These are phyloP conservation scores for Melanostoma scalare DNA, from an alignment of 2,888 invertebrate species.

Conservation along the genomic window DNA sequence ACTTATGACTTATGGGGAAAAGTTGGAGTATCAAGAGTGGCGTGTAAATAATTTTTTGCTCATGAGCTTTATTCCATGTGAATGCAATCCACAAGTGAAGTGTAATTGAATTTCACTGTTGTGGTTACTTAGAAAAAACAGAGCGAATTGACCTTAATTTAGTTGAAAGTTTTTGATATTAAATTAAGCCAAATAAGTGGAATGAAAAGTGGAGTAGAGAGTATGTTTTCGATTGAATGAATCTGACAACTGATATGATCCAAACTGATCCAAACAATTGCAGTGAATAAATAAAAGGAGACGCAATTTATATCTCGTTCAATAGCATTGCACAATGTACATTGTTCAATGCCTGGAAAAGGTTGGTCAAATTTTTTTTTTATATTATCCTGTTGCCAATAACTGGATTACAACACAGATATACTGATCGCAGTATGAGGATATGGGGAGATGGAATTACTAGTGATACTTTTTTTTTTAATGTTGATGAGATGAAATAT, in stretches of 20 bases:
- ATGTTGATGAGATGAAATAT: slow-evolving; percentile 14
- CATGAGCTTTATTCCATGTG: slow-evolving; percentile 6
- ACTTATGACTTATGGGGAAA: neutral
- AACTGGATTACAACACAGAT: too few relatives aligned
- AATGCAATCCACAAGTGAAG: neutral
- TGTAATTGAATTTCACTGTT: too few relatives aligned
- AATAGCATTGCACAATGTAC: neutral
- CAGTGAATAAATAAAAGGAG: neutral
- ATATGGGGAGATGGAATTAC: too few relatives aligned
- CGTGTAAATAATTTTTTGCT: slow-evolving; percentile 29
- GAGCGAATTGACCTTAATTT: slow-evolving; percentile 41
- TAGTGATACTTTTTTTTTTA: neutral
- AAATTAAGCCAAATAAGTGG: slow-evolving; percentile 8
- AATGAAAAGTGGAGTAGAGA: neutral
- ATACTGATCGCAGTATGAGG: too few relatives aligned
- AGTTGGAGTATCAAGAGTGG: slow-evolving; percentile 18
- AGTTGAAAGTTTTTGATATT: neutral
- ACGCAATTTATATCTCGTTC: neutral
- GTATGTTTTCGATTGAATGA: neutral
- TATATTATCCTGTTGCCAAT: too few relatives aligned
- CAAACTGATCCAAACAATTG: slow-evolving; percentile 20
- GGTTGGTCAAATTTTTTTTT: too few relatives aligned
- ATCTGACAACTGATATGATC: slow-evolving; percentile 44
- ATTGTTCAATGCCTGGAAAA: too few relatives aligned
- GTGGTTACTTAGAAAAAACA: neutral